Conservation (phyloP, 2,888 invertebrate species). For the Dusona sp. region DNA sequence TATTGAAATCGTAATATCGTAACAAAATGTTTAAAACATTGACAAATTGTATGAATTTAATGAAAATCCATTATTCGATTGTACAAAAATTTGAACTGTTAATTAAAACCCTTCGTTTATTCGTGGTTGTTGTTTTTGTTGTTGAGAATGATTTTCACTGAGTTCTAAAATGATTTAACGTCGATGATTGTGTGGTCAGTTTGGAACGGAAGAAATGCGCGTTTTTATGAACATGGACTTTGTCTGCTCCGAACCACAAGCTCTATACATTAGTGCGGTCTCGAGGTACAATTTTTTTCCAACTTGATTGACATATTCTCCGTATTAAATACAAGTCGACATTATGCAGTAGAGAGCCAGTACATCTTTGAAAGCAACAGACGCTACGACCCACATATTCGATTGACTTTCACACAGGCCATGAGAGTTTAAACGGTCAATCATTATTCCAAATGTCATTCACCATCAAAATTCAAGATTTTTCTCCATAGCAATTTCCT, state of each 20-base stretch:
- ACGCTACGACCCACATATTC: slow-evolving; percentile 56
- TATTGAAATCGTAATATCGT: not conserved
- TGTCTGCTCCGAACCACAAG: not conserved
- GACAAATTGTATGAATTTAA: not conserved
- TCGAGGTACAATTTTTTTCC: slow-evolving; percentile 3
- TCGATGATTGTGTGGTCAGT: not conserved
- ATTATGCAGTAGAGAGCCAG: slow-evolving; percentile 18
- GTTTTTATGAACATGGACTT: not conserved
- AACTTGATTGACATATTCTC: slow-evolving; percentile 29
- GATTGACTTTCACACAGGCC: slow-evolving; percentile 56
- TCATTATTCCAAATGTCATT: slow-evolving; percentile 32
- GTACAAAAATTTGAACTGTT: not conserved
- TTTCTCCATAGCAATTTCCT: not conserved
- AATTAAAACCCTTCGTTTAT: not conserved
- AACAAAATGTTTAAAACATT: too few relatives aligned
- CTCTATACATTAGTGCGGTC: not conserved
- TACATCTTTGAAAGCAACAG: slow-evolving; percentile 43
- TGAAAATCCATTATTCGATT: not conserved
- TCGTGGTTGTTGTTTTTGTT: not conserved
- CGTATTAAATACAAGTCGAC: not conserved
- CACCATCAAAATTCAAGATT: not conserved
- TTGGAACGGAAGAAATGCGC: not conserved
- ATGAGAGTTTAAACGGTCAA: slow-evolving; percentile 38
- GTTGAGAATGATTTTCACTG: not conserved
- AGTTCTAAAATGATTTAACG: not conserved